A percentile compares a stretch with the other conserved stretches of the same genome.
Evolutionary conservation across 2,797 vertebrate species (phyloP).

Genomic region (Crax fasciolata): DNA sequence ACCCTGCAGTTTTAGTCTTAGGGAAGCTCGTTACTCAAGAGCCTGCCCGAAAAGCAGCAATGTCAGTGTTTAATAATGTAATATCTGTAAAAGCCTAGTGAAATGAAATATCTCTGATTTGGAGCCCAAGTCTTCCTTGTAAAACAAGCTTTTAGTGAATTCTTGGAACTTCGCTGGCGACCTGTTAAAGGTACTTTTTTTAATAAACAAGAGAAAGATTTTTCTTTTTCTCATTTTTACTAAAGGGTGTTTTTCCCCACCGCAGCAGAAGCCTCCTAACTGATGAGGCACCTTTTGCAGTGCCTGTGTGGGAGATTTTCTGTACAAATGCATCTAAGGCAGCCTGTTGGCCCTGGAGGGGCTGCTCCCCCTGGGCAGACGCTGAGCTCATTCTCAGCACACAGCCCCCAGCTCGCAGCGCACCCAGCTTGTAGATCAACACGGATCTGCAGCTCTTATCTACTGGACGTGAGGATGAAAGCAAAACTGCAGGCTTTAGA

Average conservation of each 20-base stretch:
- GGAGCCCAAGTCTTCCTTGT: conserved; percentile 60
- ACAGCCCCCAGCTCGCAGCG: conserved; percentile 32
- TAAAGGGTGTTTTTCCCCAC: conserved; percentile 30
- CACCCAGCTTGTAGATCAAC: conserved; percentile 30
- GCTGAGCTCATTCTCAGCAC: conserved; percentile 46
- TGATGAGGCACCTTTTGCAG: conserved; percentile 8
- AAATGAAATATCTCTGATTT: conserved; percentile 70
- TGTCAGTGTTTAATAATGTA: conserved; percentile 77
- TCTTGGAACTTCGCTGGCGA: conserved; percentile 57
- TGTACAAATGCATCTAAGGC: background rate
- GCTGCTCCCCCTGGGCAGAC: background rate
- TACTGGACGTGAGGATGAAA: conserved; percentile 68
- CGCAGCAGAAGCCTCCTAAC: background rate
- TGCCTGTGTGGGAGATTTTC: conserved; percentile 38
- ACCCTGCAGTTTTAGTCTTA: conserved; percentile 51
- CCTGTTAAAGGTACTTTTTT: conserved; percentile 24
- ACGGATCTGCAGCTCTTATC: conserved; percentile 67
- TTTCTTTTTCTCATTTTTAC: conserved; percentile 46
- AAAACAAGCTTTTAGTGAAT: conserved; percentile 73
- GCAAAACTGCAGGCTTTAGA: conserved; percentile 66
- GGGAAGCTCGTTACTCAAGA: conserved; percentile 64
- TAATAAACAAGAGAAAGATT: conserved; percentile 15
- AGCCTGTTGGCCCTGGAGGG: conserved; percentile 19
- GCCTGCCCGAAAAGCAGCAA: conserved; percentile 55
- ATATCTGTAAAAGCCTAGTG: conserved; percentile 73